Base-by-base conservation (phyloP, 1,140 invertebrate species). In the Thaumetopoea pityocampa region DNA sequence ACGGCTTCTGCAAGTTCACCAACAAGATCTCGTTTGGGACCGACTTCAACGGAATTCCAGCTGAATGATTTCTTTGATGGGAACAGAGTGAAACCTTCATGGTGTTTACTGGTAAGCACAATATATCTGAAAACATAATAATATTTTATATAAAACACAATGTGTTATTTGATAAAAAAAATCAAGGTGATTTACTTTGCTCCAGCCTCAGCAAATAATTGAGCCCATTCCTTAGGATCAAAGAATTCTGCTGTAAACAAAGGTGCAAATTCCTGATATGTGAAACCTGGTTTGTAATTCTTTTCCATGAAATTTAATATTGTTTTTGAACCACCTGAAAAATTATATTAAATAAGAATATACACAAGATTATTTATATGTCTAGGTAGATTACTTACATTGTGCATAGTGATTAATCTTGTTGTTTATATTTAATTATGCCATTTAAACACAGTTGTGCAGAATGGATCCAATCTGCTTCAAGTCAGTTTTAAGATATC, bases 31-130 rank as follows among this genome's bases (percentile, higher is more conserved):
- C 89, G 83, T 40, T 92, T 90, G 5, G 96, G 94, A 22, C 96
- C 96, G 38, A 95, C 87, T 61, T 97, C 96, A 40, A 91, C 73
- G 0, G 94, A 86, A 85, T 98, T 98, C 96, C 96, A 98, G 63
- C 94, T 94, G 62, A 91, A 98, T 0, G 94, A 92, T 40, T 91
- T 89, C 51, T 89, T 90, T 0, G 94, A 96, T 15, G 96, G 96
- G 91, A 95, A 98, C 14, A 97, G 40, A 0, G 95, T 94, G 58
- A 88, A 98, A 5, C 96, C 96, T 80, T 98, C 96, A 69, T 98
- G 96, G 87, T 98, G 96, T 85, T 98, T 98, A 58, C 92, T 95
- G 1, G 96, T 98, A 1, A 98, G 64, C 1, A 98, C 93, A 4
- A 98, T 88, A 68, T 98, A 95, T 72, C 92, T 94, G 45, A 16